Base-by-base conservation (phyloP, 2,113 vertebrate species). In the Athene cunicularia region DNA sequence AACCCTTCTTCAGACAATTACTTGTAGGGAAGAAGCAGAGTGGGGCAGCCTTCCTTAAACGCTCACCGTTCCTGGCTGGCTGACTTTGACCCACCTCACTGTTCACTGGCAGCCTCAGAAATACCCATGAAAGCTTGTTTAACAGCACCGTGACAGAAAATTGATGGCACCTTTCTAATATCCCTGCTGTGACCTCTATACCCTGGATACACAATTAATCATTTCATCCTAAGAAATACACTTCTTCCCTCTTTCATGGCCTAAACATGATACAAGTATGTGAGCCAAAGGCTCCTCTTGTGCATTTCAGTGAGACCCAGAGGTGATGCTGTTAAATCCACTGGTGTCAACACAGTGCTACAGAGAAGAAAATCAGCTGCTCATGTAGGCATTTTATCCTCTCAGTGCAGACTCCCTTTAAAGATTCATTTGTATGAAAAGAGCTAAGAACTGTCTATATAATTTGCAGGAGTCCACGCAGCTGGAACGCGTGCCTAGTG, bases 41-140 rank as follows among this genome's bases (percentile, higher is more conserved):
- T 5, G 0, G 14, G 37, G 27, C 30, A 90, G 70, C 52, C 41
- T 67, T 50, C 79, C 70, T 59, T 17, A 23, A 75, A 55, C 4
- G 5, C n/a, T 50, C 67, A 8, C 23, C 11, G 1, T 3, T n/a
- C 66, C 49, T 11, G 24, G n/a, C n/a, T 49, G 49, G 53, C 32
- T 89, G 33, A 4, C 66, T 27, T 10, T 9, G 67, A 86, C 50
- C 41, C 55, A 70, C 53, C n/a, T 74, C 16, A 4, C 35, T 66
- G 37, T 14, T 73, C 75, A 32, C 30, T 13, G 37, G 24, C 32
- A 88, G 53, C 74, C 39, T 68, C 76, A 24, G 52, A 80, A 73
- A 28, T 9, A 9, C 37, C 86, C 26, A 8, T 2, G 2, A 33
- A 63, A 53, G 14, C 0, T 0, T 8, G 6, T 71, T 74, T 32